phyloP scores from a whole-genome alignment of 2,113 vertebrate species.

The Sylvicapra grimmia region DNA sequence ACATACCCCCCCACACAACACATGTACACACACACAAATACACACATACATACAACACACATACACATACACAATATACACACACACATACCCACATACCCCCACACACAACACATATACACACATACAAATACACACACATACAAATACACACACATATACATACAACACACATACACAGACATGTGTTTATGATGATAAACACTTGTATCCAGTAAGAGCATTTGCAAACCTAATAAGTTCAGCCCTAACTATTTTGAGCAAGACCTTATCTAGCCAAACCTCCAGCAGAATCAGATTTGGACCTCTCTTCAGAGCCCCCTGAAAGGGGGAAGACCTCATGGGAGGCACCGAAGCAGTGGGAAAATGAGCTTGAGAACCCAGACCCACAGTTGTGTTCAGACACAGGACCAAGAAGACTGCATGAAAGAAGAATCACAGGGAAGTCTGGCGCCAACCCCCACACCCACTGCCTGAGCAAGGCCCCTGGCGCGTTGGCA shows the following conservation, averaged over 20 bases:
- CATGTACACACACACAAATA: no score
- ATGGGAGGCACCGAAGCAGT: rapidly evolving
- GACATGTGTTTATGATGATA: background rate
- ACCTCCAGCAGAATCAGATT: background rate
- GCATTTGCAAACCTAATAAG: background rate
- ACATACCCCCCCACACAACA: background rate
- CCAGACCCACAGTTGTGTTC: rapidly evolving
- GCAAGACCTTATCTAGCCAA: background rate
- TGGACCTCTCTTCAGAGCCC: background rate
- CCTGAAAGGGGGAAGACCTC: background rate
- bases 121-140: no score
- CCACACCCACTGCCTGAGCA: no score
- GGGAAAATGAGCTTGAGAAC: rapidly evolving
- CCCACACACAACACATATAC: background rate
- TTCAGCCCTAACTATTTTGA: background rate
- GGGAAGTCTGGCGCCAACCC: rapidly evolving
- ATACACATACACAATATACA: background rate
- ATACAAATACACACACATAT: background rate
- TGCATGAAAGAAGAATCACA: rapidly evolving
- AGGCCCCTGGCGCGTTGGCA: rapidly evolving
- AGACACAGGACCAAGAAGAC: background rate
- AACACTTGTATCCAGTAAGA: background rate
- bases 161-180: background rate
- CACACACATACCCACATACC: background rate
- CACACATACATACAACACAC: background rate